Percentiles rank a stretch among this genome's conserved stretches.
Evolutionary conservation across 2,113 vertebrate species (phyloP).

Genomic region (Ceyx melanurus): DNA sequence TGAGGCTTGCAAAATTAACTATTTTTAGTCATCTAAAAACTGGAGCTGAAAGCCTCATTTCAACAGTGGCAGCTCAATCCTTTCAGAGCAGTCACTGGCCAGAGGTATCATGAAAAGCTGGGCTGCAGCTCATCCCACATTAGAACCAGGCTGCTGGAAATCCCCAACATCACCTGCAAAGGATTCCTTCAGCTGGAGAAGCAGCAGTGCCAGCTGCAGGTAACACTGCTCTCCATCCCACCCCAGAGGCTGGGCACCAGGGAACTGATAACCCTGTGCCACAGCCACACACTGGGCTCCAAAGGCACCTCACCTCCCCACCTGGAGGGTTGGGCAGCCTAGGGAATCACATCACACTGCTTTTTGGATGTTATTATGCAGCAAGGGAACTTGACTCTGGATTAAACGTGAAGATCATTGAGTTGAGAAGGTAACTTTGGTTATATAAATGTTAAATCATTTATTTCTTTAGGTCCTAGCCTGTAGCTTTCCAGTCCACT

Average conservation of each 20-base stretch:
- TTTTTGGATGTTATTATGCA: neutral
- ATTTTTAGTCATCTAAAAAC: neutral
- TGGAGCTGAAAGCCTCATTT: neutral
- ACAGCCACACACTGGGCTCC: fast-evolving
- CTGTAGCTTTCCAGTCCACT: neutral
- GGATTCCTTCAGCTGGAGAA: neutral
- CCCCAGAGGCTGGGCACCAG: neutral
- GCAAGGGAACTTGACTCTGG: neutral
- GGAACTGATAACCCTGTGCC: fast-evolving
- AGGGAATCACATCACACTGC: neutral
- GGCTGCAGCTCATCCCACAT: neutral
- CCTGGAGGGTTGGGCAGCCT: neutral
- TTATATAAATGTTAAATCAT: neutral
- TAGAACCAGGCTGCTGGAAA: neutral
- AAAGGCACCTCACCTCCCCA: neutral
- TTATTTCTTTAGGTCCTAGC: neutral
- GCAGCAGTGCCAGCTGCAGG: fast-evolving
- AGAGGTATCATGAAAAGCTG: neutral
- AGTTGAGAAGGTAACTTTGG: neutral
- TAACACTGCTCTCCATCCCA: neutral
- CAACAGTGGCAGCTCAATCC: neutral
- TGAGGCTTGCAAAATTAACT: neutral
- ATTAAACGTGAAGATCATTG: neutral
- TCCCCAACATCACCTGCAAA: neutral
- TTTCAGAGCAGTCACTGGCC: neutral